Evolutionary conservation across 2,797 vertebrate genomes (phyloP).

Genomic region (Acanthis flammea): DNA sequence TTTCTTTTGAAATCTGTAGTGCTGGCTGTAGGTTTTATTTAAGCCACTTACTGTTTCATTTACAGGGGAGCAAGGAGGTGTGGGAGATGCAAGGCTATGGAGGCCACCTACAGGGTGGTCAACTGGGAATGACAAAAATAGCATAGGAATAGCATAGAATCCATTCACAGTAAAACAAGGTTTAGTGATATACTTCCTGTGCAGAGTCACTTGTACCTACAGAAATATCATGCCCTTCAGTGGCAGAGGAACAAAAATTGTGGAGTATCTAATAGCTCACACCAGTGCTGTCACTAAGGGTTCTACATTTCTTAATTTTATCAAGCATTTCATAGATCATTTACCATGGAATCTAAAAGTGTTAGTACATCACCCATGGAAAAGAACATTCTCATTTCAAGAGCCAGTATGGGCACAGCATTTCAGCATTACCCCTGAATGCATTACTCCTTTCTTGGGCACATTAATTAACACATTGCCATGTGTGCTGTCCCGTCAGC

Average conservation of each 20-base stretch:
- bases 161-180: background rate
- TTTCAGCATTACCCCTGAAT: background rate
- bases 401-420: background rate
- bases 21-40: slow-evolving; percentile 48
- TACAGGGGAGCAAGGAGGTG: background rate
- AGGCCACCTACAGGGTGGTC: background rate
- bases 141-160: slow-evolving; percentile 6
- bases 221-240: background rate
- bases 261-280: background rate
- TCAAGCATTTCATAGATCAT: background rate
- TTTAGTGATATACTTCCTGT: background rate
- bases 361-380: background rate
- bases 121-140: background rate
- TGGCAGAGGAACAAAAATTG: background rate
- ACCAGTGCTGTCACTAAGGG: background rate
- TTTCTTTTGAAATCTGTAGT: slow-evolving; percentile 36
- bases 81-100: background rate
- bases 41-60: background rate
- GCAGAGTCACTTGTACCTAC: background rate
- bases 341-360: background rate
- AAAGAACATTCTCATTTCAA: background rate
- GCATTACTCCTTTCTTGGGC: background rate
- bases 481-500: background rate
- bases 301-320: background rate
- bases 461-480: background rate